Evolutionary conservation across 2,797 vertebrate genomes (phyloP).

Genomic region (Todus mexicanus): DNA sequence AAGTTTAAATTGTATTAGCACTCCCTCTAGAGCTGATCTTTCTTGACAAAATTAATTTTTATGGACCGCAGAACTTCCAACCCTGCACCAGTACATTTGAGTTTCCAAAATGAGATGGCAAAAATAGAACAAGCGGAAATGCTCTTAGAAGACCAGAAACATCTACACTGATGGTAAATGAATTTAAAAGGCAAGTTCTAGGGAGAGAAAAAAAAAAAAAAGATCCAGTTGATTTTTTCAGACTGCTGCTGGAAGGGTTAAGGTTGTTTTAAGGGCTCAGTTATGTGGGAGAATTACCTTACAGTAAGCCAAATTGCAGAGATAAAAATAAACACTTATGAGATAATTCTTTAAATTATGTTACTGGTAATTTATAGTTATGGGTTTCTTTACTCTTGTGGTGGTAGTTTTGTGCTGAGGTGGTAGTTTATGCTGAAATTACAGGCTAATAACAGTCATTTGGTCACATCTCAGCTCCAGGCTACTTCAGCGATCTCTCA

Average conservation of each 20-base stretch:
- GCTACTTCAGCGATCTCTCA: not conserved
- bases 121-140: constrained; percentile 15
- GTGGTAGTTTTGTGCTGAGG: not conserved
- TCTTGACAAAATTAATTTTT: constrained; percentile 43
- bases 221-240: not conserved
- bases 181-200: not conserved
- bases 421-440: not conserved
- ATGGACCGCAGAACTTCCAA: constrained; percentile 22
- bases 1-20: constrained; percentile 43
- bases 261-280: not conserved
- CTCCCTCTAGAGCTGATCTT: constrained; percentile 25
- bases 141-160: not conserved
- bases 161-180: not conserved
- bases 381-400: not conserved
- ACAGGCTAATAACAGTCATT: not conserved
- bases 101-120: constrained; percentile 8
- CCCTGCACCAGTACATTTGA: not conserved
- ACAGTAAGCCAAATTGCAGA: not conserved
- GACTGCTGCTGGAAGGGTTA: not conserved
- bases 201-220: not conserved
- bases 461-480: not conserved
- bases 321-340: not conserved
- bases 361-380: not conserved
- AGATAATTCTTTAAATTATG: not conserved
- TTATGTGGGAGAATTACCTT: not conserved